Conservation (phyloP, 2,888 invertebrate genomes). For the Lysandra bellargus region DNA sequence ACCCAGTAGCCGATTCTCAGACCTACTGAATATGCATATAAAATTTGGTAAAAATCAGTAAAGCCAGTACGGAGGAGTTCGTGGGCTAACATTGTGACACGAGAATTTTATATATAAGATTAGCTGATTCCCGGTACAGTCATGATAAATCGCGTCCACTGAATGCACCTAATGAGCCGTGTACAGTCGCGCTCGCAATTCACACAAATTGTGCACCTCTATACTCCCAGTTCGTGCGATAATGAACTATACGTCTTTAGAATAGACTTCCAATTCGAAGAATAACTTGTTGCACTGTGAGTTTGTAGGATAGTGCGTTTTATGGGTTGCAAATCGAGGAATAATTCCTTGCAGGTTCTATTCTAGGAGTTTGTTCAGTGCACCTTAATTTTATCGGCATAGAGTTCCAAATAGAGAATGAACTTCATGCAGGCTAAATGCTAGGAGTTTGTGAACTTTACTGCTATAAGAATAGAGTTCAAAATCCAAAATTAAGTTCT, state of each 20-base stretch:
- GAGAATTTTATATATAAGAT: background rate
- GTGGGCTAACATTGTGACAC: no score
- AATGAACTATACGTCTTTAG: background rate
- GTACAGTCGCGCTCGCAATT: background rate
- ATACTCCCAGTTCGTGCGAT: background rate
- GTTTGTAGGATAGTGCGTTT: no score
- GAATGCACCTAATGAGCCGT: conserved; percentile 13
- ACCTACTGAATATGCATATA: no score
- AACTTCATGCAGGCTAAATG: background rate
- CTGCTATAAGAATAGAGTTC: background rate
- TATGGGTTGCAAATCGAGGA: no score
- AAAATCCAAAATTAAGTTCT: background rate
- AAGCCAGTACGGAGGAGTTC: no score
- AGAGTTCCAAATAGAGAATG: no score
- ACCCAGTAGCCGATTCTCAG: no score
- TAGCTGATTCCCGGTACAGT: background rate
- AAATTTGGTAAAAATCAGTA: no score
- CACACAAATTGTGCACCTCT: background rate
- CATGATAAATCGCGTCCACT: background rate
- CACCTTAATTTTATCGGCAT: background rate
- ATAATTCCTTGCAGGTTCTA: background rate
- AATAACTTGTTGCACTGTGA: no score
- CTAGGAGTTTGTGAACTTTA: background rate
- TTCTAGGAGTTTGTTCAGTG: background rate
- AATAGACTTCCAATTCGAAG: background rate